These are phyloP conservation scores for Grallaria varia DNA, from an alignment of 2,113 vertebrate genomes.

Conservation along the genomic window DNA sequence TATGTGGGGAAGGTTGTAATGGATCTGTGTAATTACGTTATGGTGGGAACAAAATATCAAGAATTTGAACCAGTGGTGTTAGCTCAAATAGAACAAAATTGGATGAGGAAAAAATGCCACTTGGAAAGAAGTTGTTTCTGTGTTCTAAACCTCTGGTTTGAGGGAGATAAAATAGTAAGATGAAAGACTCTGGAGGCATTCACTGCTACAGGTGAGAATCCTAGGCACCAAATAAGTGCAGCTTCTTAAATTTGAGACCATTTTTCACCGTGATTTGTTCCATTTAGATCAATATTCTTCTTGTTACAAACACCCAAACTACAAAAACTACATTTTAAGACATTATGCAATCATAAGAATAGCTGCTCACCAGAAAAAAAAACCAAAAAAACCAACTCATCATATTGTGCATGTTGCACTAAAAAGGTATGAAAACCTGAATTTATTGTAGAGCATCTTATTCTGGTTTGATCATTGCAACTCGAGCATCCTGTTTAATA, in stretches of 20 bases:
- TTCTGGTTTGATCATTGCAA: background rate
- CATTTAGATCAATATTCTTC: background rate
- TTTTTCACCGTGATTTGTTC: background rate
- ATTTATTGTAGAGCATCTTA: background rate
- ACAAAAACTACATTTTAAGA: background rate
- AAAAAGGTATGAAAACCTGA: background rate
- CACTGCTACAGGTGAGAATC: background rate
- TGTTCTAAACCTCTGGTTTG: background rate
- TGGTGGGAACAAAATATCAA: background rate
- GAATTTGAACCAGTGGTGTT: background rate
- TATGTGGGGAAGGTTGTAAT: background rate
- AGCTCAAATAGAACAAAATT: background rate
- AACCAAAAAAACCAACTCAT: background rate
- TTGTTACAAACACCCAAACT: background rate
- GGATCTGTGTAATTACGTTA: background rate
- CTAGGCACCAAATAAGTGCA: background rate
- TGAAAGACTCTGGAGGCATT: background rate
- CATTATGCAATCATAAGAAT: background rate
- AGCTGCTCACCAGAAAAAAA: background rate
- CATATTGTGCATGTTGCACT: background rate
- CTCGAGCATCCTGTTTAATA: background rate
- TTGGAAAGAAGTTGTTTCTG: background rate
- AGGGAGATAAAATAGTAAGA: background rate
- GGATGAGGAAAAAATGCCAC: background rate
- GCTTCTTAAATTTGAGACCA: background rate